Conservation (phyloP, 2,113 vertebrate genomes). For the Todiramphus chloris region DNA sequence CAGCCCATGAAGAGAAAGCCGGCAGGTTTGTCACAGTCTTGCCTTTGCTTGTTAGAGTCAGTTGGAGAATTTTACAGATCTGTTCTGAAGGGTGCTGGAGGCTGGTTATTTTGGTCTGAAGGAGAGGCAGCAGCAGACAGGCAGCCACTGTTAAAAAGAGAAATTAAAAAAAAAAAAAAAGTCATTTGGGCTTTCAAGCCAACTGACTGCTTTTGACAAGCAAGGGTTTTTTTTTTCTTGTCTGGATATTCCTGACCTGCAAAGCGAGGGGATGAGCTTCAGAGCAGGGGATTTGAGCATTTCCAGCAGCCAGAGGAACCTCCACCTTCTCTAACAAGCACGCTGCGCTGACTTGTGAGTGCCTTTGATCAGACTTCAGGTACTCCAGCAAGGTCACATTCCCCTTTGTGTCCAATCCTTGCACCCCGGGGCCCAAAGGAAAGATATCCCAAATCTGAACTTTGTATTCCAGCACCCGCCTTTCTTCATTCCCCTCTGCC, state of each 20-base stretch:
- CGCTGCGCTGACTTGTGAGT: not conserved
- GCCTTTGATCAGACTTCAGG: not conserved
- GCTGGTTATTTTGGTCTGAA: conserved; percentile 2
- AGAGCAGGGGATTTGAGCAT: not conserved
- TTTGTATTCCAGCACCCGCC: not conserved
- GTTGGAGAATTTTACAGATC: conserved; percentile 4
- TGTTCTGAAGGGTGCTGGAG: conserved; percentile 50
- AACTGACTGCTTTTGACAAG: not conserved
- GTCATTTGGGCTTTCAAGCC: not conserved
- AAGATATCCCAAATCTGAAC: not conserved
- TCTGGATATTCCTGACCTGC: not conserved
- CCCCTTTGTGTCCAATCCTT: not conserved
- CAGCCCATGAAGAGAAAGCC: not conserved
- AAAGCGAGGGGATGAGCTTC: not conserved
- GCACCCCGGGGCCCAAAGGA: not conserved
- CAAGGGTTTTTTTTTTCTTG: not conserved
- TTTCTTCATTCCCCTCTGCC: not conserved
- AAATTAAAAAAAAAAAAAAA: not conserved
- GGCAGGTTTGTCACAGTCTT: conserved; percentile 1
- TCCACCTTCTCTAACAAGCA: not conserved
- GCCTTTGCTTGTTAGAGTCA: conserved; percentile 36
- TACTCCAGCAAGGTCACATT: not conserved
- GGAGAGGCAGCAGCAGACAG: not conserved
- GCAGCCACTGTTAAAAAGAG: not conserved
- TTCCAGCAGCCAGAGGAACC: not conserved